phyloP scores from a whole-genome alignment of 2,888 invertebrate genomes.

The Endotricha flammealis region DNA sequence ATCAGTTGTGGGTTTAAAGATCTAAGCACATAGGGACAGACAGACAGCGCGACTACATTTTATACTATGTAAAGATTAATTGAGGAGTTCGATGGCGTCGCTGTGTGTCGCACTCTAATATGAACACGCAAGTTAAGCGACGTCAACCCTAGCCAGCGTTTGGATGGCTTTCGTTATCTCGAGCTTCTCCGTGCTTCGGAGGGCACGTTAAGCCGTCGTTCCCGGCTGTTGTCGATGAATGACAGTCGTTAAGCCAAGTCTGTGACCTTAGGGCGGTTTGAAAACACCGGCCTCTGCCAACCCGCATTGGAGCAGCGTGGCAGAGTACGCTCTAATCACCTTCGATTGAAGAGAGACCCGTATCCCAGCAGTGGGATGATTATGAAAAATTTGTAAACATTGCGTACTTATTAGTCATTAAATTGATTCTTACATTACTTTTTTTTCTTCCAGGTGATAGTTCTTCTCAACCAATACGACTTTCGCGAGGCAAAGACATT shows the following conservation, averaged over 20 bases:
- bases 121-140: background rate
- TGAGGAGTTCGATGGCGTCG: too few relatives aligned
- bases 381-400: background rate
- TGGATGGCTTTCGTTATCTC: background rate
- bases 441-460: slow-evolving; percentile 72
- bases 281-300: background rate
- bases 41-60: too few relatives aligned
- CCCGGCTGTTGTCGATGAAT: background rate
- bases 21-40: too few relatives aligned
- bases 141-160: background rate
- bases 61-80: too few relatives aligned
- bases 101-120: background rate
- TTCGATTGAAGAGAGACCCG: background rate
- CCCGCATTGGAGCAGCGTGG: background rate
- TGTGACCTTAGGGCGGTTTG: background rate
- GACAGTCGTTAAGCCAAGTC: background rate
- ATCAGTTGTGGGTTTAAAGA: too few relatives aligned
- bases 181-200: background rate
- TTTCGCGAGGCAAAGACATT: slow-evolving; percentile 82
- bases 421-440: background rate
- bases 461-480: slow-evolving; percentile 82
- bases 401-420: background rate
- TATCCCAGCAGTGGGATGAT: background rate
- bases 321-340: background rate
- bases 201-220: background rate